A percentile compares a stretch with the other conserved stretches of the same genome.
Evolutionary conservation across 2,888 invertebrate species (phyloP).

Genomic region (Dermolepida albohirtum): DNA sequence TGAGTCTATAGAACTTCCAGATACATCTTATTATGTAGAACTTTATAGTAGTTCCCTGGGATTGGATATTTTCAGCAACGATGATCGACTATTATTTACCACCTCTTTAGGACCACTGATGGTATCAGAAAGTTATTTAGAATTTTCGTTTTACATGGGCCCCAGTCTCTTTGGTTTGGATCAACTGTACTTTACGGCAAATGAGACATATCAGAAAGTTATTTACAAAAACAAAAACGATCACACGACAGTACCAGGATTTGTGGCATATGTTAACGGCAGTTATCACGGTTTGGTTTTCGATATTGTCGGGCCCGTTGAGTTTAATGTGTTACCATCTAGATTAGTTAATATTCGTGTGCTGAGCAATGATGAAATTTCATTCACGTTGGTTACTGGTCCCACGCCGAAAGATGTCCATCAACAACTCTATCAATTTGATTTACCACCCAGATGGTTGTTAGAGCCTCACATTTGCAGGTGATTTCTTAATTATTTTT

Average conservation of each 20-base stretch:
- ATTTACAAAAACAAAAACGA: conserved; percentile 67
- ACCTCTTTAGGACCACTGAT: conserved; percentile 71
- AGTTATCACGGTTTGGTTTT: conserved; percentile 71
- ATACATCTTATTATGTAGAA: neutral
- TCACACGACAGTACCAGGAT: conserved; percentile 66
- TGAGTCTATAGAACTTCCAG: conserved; percentile 39
- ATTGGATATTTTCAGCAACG: conserved; percentile 52
- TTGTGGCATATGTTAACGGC: conserved; percentile 68
- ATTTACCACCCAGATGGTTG: conserved; percentile 63
- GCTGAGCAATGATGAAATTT: conserved; percentile 64
- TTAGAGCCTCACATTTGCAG: conserved; percentile 66
- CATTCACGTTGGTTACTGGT: conserved; percentile 68
- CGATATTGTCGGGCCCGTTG: conserved; percentile 68
- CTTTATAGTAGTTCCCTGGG: conserved; percentile 42
- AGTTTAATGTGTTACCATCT: conserved; percentile 68
- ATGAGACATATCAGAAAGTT: conserved; percentile 57
- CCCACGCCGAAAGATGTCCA: conserved; percentile 66
- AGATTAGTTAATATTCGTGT: conserved; percentile 70
- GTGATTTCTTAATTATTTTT: conserved; percentile 46
- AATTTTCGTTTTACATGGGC: conserved; percentile 69
- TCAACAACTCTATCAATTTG: conserved; percentile 53
- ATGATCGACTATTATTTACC: conserved; percentile 64
- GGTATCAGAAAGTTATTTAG: conserved; percentile 72
- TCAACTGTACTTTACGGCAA: conserved; percentile 64
- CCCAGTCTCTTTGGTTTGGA: conserved; percentile 71